These are phyloP conservation scores for Anas capensis DNA, from an alignment of 2,797 vertebrate genomes.

Conservation along the genomic window DNA sequence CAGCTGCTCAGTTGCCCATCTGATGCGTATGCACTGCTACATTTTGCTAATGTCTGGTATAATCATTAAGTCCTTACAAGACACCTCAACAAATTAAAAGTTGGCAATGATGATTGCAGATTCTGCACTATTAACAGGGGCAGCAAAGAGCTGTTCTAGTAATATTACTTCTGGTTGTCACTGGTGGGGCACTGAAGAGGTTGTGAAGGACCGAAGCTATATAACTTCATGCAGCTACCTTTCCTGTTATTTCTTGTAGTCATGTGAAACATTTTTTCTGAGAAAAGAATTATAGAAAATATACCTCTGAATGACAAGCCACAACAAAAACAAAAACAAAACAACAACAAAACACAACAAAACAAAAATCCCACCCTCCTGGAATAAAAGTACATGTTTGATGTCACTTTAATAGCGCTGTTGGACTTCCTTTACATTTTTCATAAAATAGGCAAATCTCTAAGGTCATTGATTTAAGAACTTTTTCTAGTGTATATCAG, in stretches of 20 bases:
- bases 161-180: background rate
- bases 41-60: background rate
- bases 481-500: background rate
- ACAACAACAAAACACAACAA: background rate
- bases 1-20: background rate
- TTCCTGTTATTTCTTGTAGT: background rate
- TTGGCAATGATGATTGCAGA: background rate
- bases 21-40: rapidly evolving
- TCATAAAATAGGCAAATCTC: background rate
- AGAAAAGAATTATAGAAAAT: background rate
- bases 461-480: background rate
- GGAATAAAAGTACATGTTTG: background rate
- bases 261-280: background rate
- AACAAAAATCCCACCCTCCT: background rate
- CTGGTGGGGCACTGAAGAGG: rapidly evolving
- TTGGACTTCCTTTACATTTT: background rate
- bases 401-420: background rate
- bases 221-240: background rate
- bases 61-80: background rate
- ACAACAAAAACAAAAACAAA: background rate
- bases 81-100: background rate
- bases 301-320: background rate
- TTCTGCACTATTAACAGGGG: background rate
- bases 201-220: background rate
- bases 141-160: background rate